A percentile compares a stretch with the other conserved stretches of the same genome.
Conservation (phyloP, 2,797 vertebrate genomes). For the Myotis daubentonii region DNA sequence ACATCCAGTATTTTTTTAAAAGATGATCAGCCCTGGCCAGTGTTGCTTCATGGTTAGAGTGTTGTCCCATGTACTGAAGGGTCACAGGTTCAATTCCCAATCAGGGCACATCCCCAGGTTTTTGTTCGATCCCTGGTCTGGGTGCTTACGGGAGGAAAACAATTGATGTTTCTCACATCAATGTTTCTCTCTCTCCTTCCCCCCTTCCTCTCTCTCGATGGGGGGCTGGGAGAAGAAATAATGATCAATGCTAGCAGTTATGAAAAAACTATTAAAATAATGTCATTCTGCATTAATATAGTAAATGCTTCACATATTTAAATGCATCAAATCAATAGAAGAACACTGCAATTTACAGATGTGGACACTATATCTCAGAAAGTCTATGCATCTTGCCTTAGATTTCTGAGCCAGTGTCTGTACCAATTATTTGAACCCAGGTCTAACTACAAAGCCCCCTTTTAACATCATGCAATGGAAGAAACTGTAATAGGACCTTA, state of each 20-base stretch:
- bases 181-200: not conserved
- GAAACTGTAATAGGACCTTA: not conserved
- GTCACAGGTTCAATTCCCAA: not conserved
- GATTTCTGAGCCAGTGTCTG: not conserved
- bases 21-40: not conserved
- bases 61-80: not conserved
- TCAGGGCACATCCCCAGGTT: not conserved
- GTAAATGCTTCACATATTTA: not conserved
- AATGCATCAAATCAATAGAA: not conserved
- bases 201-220: too few species aligned
- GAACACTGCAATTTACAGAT: not conserved
- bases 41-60: not conserved
- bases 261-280: not conserved
- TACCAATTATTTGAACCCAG: not conserved
- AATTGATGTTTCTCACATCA: not conserved
- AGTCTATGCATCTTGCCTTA: not conserved
- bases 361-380: not conserved
- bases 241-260: not conserved
- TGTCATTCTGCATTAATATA: not conserved
- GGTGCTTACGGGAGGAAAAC: not conserved
- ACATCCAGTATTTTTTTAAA: not conserved
- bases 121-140: not conserved
- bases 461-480: not conserved
- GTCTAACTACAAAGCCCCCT: not conserved
- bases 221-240: not conserved